phyloP scores from a whole-genome alignment of 2,797 vertebrate species.

The Cheirogaleus major region DNA sequence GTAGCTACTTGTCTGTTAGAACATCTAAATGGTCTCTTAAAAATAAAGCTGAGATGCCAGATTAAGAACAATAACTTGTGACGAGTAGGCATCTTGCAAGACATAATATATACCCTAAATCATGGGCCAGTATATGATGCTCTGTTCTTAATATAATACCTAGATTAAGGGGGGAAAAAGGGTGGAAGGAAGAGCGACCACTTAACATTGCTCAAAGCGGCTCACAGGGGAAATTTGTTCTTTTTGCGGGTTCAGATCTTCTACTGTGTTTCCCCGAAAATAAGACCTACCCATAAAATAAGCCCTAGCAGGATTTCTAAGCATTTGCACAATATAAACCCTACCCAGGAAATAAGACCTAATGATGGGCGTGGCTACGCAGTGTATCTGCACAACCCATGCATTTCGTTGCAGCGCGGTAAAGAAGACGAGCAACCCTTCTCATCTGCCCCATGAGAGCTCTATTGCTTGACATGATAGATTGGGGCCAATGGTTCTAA shows the following conservation, averaged over 20 bases:
- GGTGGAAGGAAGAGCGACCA: neutral
- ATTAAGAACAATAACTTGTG: neutral
- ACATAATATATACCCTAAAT: neutral
- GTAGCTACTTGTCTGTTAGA: neutral
- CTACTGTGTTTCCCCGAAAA: too few relatives aligned
- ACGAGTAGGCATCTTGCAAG: neutral
- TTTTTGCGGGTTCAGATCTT: neutral
- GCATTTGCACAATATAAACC: too few relatives aligned
- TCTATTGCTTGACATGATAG: too few relatives aligned
- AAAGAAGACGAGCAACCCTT: too few relatives aligned
- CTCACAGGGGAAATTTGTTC: neutral
- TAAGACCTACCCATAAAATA: too few relatives aligned
- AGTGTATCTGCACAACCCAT: too few relatives aligned
- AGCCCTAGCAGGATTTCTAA: too few relatives aligned
- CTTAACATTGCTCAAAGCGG: neutral
- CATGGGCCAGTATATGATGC: neutral
- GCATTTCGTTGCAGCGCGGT: too few relatives aligned
- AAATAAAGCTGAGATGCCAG: neutral
- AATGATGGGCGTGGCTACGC: too few relatives aligned
- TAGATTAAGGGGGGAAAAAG: neutral
- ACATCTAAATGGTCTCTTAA: neutral
- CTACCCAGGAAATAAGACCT: too few relatives aligned
- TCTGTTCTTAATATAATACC: neutral
- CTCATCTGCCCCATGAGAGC: too few relatives aligned
- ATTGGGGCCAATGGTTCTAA: too few relatives aligned